Percentiles rank a stretch among this genome's conserved stretches.
phyloP scores from a whole-genome alignment of 2,113 vertebrate species.

The Tyrannus savana region DNA sequence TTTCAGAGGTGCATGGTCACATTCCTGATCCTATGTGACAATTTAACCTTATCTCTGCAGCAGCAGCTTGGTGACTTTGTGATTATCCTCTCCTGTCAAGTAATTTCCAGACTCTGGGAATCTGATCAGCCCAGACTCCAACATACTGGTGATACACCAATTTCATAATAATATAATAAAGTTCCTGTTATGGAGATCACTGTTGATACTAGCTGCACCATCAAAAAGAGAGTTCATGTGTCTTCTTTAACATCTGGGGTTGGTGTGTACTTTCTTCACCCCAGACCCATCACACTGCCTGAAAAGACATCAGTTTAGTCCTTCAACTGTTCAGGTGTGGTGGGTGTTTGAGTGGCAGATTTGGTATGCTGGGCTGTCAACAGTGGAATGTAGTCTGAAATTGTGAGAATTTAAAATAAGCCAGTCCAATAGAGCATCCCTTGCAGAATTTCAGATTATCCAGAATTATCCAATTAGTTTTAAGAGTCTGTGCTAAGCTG shows the following conservation, averaged over 20 bases:
- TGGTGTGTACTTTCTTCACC: not conserved
- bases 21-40: not conserved
- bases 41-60: not conserved
- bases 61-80: not conserved
- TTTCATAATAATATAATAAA: not conserved
- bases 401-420: not conserved
- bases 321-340: not conserved
- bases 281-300: not conserved
- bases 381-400: not conserved
- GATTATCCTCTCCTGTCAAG: not conserved
- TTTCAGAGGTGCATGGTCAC: not conserved
- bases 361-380: fast-evolving
- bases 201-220: not conserved
- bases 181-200: not conserved
- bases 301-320: not conserved
- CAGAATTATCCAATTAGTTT: not conserved
- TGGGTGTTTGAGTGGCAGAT: not conserved
- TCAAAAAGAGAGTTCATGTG: not conserved
- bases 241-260: not conserved
- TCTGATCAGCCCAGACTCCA: not conserved
- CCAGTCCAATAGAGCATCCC: not conserved
- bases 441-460: not conserved
- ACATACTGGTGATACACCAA: not conserved
- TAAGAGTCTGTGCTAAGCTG: too few relatives aligned
- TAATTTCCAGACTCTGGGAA: not conserved